Conservation (phyloP, 2,888 invertebrate genomes). For the Eupithecia centaureata region DNA sequence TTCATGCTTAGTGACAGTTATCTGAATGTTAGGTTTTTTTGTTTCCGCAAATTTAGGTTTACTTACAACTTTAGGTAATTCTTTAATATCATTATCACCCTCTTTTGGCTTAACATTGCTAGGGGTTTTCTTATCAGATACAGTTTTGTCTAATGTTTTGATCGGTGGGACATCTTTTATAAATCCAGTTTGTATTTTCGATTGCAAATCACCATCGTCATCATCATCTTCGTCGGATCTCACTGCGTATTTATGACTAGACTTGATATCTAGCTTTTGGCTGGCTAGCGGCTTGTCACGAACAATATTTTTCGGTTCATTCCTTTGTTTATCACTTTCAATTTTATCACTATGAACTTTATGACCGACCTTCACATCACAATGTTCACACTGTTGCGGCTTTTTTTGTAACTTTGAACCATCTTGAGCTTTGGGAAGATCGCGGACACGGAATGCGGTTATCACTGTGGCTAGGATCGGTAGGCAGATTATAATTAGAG, state of each 20-base stretch:
- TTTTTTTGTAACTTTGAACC: conserved; percentile 60
- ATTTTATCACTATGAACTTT: conserved; percentile 68
- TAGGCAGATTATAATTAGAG: conserved; percentile 75
- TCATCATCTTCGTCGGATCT: conserved; percentile 60
- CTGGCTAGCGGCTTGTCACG: conserved; percentile 60
- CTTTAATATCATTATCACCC: conserved; percentile 42
- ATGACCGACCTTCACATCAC: conserved; percentile 71
- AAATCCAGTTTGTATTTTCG: conserved; percentile 49
- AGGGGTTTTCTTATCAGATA: conserved; percentile 20
- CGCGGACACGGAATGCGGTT: conserved; percentile 82
- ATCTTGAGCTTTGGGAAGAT: conserved; percentile 66
- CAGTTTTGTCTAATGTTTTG: conserved; percentile 40
- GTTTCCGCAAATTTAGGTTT: conserved; percentile 13
- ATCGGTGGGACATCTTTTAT: conserved; percentile 47
- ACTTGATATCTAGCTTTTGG: conserved; percentile 56
- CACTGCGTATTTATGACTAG: conserved; percentile 52
- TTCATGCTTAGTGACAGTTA: not conserved
- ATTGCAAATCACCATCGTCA: conserved; percentile 46
- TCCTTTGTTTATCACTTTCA: conserved; percentile 66
- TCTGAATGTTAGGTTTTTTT: conserved; percentile 17
- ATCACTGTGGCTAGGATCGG: conserved; percentile 80
- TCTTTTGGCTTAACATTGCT: conserved; percentile 27
- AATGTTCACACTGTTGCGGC: conserved; percentile 70
- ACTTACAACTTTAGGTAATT: conserved; percentile 20
- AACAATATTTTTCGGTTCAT: conserved; percentile 62